A percentile compares a stretch with the other conserved stretches of the same genome.
phyloP scores from a whole-genome alignment of 2,113 vertebrate species.

The Anarhynchus alexandrinus region DNA sequence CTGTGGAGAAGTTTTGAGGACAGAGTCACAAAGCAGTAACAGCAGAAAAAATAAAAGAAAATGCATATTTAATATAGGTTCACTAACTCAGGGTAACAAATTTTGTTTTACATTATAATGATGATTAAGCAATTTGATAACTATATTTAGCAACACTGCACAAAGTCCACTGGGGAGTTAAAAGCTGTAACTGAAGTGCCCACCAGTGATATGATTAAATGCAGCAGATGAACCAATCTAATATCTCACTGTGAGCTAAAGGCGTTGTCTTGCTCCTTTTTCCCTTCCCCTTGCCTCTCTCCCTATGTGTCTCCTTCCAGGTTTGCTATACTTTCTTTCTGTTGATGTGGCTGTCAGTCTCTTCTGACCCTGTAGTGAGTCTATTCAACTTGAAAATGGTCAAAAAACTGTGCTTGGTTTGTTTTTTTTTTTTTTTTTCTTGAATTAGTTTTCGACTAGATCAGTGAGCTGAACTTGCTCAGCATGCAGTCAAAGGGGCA shows the following conservation, averaged over 20 bases:
- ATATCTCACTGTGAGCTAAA: background rate
- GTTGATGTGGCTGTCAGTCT: background rate
- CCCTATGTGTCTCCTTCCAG: background rate
- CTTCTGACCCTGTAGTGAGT: background rate
- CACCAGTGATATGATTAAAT: background rate
- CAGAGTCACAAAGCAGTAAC: background rate
- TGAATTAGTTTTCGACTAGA: background rate
- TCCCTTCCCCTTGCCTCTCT: background rate
- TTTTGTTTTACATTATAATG: background rate
- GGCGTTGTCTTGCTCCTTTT: background rate
- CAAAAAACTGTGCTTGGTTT: background rate
- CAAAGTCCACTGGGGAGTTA: background rate
- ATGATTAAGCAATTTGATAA: background rate
- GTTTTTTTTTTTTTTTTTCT: background rate
- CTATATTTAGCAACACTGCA: background rate
- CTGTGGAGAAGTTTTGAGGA: background rate
- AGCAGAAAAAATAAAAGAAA: background rate
- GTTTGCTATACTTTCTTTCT: background rate
- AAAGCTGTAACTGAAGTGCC: background rate
- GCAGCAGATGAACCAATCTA: background rate
- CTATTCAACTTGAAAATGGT: background rate
- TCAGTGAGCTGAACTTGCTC: background rate
- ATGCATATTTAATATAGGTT: background rate
- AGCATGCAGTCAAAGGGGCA: background rate
- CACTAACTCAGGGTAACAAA: background rate